These are phyloP conservation scores for Syrrhaptes paradoxus DNA, from an alignment of 2,113 vertebrate species.

Conservation along the genomic window DNA sequence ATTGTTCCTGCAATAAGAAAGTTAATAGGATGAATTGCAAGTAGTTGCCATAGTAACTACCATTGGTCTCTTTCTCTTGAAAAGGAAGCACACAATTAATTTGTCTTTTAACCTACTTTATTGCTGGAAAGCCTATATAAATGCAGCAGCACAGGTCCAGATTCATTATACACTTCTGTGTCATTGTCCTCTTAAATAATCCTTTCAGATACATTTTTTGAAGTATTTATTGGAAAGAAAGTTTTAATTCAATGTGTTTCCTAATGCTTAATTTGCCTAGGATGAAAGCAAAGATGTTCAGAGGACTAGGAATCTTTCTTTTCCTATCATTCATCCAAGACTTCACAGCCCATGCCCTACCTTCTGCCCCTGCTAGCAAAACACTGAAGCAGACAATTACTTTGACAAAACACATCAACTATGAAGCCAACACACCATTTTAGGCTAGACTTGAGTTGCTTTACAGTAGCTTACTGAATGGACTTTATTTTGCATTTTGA, in stretches of 20 bases:
- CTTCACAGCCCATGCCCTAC: neutral
- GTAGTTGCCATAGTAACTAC: conserved; percentile 75
- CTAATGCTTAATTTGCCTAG: neutral
- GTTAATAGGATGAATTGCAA: conserved; percentile 73
- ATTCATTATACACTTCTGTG: conserved; percentile 40
- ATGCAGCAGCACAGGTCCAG: conserved; percentile 16
- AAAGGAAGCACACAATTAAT: conserved; percentile 69
- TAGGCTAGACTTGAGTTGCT: neutral
- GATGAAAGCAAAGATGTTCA: neutral
- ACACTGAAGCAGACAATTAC: neutral
- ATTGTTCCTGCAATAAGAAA: conserved; percentile 72
- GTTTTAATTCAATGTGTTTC: conserved; percentile 1
- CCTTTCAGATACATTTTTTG: neutral
- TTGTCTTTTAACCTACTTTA: conserved; percentile 74
- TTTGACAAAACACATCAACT: neutral
- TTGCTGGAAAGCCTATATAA: conserved; percentile 38
- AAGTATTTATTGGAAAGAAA: conserved; percentile 52
- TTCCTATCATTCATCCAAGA: neutral
- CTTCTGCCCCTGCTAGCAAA: neutral
- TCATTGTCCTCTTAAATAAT: conserved; percentile 52
- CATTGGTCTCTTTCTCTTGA: conserved; percentile 54
- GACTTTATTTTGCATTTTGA: neutral
- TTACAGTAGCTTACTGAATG: neutral
- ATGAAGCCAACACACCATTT: neutral
- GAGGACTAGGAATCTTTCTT: neutral